Base-by-base conservation (phyloP, 2,113 vertebrate species). In the Oncorhynchus gorbuscha region DNA sequence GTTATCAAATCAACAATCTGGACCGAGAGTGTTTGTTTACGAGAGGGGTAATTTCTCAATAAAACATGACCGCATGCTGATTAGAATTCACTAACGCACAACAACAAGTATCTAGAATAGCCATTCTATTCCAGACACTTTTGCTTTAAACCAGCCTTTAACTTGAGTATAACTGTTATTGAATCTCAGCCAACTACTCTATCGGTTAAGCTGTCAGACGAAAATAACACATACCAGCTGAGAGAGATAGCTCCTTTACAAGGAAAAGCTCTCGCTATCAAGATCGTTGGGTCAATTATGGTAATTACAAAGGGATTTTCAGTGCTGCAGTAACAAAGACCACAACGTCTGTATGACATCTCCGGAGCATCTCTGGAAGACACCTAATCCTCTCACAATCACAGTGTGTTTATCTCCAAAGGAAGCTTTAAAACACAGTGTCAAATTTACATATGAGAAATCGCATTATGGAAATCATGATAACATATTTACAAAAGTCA, bases 121-220 rank as follows among this genome's bases (percentile, higher is more conserved):
- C 83, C 81, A 78, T 84, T n/a, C 30, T 13, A 76, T 71, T 76
- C 80, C 55, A 69, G 26, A 61, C 72, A 76, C 83, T 70, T 45
- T 45, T 11, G 39, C 39, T 45, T 45, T 45, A 35, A 45, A 45
- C 22, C 84, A 81, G 68, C 84, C 85, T 87, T 89, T 88, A 87
- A 90, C 85, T 12, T 7, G 11, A 73, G 30, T n/a, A 22, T 84
- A 83, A 85, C 84, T 84, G 82, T 83, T 84, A 84, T 79, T 89
- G 88, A 89, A 90, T 85, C 78, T 78, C 85, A 88, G 89, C 89
- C 91, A 91, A 80, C 80, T 83, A 85, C 84, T 89, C 86, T 91
- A 90, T 84, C 86, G 86, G 87, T 89, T 84, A 85, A 88, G 84
- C 83, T 74, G 85, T 86, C 86, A 80, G 78, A 84, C 87, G 84